Evolutionary conservation across 2,888 invertebrate genomes (phyloP), one percentile per base, ranked within the genome.

Genomic region (Hyppa rectilinea): DNA sequence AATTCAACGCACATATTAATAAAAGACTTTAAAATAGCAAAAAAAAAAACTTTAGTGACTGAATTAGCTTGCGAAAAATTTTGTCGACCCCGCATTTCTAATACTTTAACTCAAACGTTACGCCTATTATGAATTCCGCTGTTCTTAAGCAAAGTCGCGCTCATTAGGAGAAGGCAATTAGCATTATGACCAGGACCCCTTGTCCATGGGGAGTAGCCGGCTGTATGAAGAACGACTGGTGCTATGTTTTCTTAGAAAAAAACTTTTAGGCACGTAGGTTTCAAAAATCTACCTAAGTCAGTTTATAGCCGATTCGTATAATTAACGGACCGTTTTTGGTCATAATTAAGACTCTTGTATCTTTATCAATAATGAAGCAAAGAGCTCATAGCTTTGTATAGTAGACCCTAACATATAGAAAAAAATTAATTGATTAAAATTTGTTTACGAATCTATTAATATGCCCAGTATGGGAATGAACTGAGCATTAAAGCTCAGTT

Each of bases 141-240:
- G 17, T 60, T 58, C 56, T 47, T 43, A 40, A 47, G 76, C 52
- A 29, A 10, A 31, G 79, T 63, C 36, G 45, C 36, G 78, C 83
- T 79, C 83, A 79, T 79, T 83, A 79, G 78, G 43, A 49, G 55
- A 43, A 47, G 53, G 49, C 78, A 79, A 79, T 79, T 83, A 79
- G 80, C 49, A 49, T 80, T 80, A 66, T 56, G 79, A 53, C 79
- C 82, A 66, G 80, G 36, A 52, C 38, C 60, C 23, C 78, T 82
- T 60, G 78, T 78, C 62, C 78, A n/a, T 20, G n/a, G 47, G 4
- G 40, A 45, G 55, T 63, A 50, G 40, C 49, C 7, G 31, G 31
- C 55, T 80, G 53, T 43, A 9, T 29, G 29, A 14, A 26, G 36
- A 70, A 23, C n/a, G 38, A 23, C n/a, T 49, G 10, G 17, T 43